Evolutionary conservation across 1,140 invertebrate species (phyloP).

Genomic region (Atopsyche davidsoni): DNA sequence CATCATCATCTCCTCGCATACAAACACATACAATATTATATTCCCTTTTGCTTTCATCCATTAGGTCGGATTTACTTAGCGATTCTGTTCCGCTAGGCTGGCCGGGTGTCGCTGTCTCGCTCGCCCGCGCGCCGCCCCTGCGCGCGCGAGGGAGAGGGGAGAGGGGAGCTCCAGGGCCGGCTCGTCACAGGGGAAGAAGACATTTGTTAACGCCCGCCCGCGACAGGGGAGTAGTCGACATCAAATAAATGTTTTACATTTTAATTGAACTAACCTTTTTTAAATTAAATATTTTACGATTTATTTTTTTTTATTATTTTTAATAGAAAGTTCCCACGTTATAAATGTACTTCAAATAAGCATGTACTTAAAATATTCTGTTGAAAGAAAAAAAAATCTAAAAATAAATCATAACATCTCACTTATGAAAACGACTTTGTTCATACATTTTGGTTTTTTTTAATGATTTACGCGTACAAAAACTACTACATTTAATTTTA

Average conservation of each 20-base stretch:
- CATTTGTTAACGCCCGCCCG: slow-evolving; percentile 29
- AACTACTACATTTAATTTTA: too few species aligned
- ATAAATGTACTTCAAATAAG: too few species aligned
- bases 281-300: too few species aligned
- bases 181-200: slow-evolving; percentile 28
- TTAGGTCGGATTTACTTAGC: slow-evolving; percentile 26
- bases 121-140: not conserved
- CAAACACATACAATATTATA: not conserved
- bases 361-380: too few species aligned
- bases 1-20: slow-evolving; percentile 7
- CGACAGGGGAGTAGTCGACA: slow-evolving; percentile 14
- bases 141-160: not conserved
- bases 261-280: too few species aligned
- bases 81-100: slow-evolving; percentile 13
- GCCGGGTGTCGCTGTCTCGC: not conserved
- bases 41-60: slow-evolving; percentile 28
- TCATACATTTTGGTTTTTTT: too few species aligned
- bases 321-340: too few species aligned
- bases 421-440: too few species aligned
- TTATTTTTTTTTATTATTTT: too few species aligned
- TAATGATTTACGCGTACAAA: too few species aligned
- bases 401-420: too few species aligned
- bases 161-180: slow-evolving; percentile 3
- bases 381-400: too few species aligned
- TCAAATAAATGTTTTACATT: not conserved